Conservation (phyloP, 2,888 invertebrate species). For the Noctua pronuba region DNA sequence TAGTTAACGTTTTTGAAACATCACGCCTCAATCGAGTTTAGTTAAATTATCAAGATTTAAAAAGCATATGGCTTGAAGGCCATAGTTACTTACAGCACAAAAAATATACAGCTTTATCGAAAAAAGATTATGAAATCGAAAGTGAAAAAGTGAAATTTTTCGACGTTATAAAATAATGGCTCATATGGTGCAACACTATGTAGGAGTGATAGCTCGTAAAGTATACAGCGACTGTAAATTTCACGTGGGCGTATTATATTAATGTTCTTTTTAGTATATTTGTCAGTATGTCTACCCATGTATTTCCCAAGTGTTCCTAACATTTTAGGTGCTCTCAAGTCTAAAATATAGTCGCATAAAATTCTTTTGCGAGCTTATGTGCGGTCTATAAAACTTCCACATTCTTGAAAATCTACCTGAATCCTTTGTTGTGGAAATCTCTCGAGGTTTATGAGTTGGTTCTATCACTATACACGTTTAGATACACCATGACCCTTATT, state of each 20-base stretch:
- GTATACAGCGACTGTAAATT: slow-evolving; percentile 19
- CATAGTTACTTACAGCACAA: neutral
- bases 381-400: slow-evolving; percentile 10
- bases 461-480: slow-evolving; percentile 21
- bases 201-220: slow-evolving; percentile 20
- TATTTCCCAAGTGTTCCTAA: slow-evolving; percentile 18
- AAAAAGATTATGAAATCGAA: slow-evolving; percentile 40
- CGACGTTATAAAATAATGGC: slow-evolving; percentile 3
- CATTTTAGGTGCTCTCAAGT: slow-evolving; percentile 18
- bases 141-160: slow-evolving; percentile 20
- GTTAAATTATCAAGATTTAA: slow-evolving; percentile 29
- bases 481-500: slow-evolving; percentile 18
- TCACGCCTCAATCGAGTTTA: slow-evolving; percentile 16
- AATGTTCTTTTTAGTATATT: slow-evolving; percentile 4
- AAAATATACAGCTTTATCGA: neutral
- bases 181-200: slow-evolving; percentile 17
- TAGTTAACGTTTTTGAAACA: slow-evolving; percentile 22
- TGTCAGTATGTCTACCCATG: neutral
- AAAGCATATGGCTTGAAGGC: slow-evolving; percentile 35
- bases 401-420: slow-evolving; percentile 26
- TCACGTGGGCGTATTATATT: slow-evolving; percentile 8
- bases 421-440: slow-evolving; percentile 42
- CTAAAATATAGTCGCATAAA: slow-evolving; percentile 43
- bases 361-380: slow-evolving; percentile 30
- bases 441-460: slow-evolving; percentile 28